A percentile compares a stretch with the other conserved stretches of the same genome.
phyloP scores from a whole-genome alignment of 2,888 invertebrate genomes.

The Drepana falcataria region DNA sequence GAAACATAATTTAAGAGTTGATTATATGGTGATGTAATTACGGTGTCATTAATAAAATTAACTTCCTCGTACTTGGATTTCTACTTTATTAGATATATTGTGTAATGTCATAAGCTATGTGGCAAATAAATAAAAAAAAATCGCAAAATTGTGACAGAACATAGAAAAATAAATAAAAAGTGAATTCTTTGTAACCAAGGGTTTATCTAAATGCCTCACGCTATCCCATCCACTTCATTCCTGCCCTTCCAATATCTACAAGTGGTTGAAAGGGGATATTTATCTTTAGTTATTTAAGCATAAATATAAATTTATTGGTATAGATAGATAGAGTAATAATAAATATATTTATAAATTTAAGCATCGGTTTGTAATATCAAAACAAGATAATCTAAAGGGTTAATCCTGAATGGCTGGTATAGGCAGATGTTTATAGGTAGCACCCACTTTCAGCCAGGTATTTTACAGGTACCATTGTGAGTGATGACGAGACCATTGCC shows the following conservation, averaged over 20 bases:
- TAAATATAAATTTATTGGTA: no score
- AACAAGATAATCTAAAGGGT: no score
- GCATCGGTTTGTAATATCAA: no score
- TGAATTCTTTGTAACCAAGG: constrained; percentile 71
- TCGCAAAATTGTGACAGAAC: constrained; percentile 75
- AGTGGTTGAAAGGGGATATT: background rate
- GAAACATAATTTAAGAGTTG: constrained; percentile 69
- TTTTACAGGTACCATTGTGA: no score
- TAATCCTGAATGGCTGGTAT: no score
- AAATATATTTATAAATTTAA: no score
- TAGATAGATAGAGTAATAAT: no score
- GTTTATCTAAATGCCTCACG: constrained; percentile 43
- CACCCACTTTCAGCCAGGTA: no score
- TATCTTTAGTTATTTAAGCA: no score
- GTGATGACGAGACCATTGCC: no score
- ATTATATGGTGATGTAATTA: constrained; percentile 67
- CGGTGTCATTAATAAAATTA: constrained; percentile 73
- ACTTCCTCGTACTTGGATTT: constrained; percentile 72
- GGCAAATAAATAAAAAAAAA: constrained; percentile 71
- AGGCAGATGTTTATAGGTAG: no score
- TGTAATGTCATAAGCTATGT: constrained; percentile 66
- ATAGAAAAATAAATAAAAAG: constrained; percentile 75
- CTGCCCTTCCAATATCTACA: background rate
- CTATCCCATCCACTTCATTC: constrained; percentile 5
- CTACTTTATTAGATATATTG: constrained; percentile 72